Base-by-base conservation (phyloP, 2,797 vertebrate genomes). In the Silurus lanzhouensis region DNA sequence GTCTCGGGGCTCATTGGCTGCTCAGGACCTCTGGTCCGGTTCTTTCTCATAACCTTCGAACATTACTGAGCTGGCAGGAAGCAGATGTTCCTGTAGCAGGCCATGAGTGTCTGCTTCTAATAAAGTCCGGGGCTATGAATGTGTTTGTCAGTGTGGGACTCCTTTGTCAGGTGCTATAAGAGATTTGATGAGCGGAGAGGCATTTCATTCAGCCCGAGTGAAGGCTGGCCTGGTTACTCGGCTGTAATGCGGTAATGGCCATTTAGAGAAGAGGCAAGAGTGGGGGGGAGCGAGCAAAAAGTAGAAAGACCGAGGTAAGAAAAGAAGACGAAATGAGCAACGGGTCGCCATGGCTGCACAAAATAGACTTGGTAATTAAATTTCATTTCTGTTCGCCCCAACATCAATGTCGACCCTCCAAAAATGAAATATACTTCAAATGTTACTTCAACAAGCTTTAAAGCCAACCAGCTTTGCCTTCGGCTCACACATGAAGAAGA, bases 151-250 rank as follows among this genome's bases (percentile, higher is more conserved):
- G 71, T 57, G 52, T 72, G 57, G 64, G 0, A 57, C 85, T 85
- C 61, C 83, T 89, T 84, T 88, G 66, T 89, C 84, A 76, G 84
- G 85, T 87, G 74, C 77, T 86, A 81, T 52, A 85, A 84, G 87
- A 70, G 46, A 87, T 80, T 84, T 87, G 86, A 87, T 88, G 83
- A 84, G 84, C 68, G 27, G 79, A 63, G 82, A 85, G 82, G 82
- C 68, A 84, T 89, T 88, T 89, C 58, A 89, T 88, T 85, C 74
- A 76, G 31, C 57, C n/a, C 48, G 74, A 87, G 67, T 84, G 84
- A 63, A 85, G 64, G 46, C 74, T 81, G 66, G 85, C 85, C 76
- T 83, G 76, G 85, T 78, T 86, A 86, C 82, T 83, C 75, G 22
- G 67, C 85, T 80, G 67, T 83, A 87, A 88, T 82, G 74, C 25